A percentile compares a stretch with the other conserved stretches of the same genome.
phyloP scores from a whole-genome alignment of 1,140 invertebrate species.

The Macrosteles quadrilineatus region DNA sequence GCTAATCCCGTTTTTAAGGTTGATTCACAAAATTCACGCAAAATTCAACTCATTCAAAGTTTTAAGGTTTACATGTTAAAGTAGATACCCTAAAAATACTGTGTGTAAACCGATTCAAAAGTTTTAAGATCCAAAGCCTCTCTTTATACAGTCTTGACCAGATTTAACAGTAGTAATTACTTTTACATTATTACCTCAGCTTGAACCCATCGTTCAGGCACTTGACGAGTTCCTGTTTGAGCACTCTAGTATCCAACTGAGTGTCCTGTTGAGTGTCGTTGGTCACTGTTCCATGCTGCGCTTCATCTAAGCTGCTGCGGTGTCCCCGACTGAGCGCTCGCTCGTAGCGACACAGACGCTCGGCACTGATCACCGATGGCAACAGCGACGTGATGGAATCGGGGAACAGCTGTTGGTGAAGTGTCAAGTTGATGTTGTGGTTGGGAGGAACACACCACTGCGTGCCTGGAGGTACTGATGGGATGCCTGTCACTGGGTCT shows the following conservation, averaged over 20 bases:
- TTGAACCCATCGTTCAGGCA: constrained; percentile 55
- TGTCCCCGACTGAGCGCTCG: constrained; percentile 59
- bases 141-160: no score
- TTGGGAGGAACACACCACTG: constrained; percentile 38
- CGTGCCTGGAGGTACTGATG: constrained; percentile 44
- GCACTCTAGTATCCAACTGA: constrained; percentile 24
- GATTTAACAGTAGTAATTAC: no score
- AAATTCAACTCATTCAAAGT: no score
- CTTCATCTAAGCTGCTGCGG: constrained; percentile 44
- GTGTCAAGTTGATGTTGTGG: constrained; percentile 79
- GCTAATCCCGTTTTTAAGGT: no score
- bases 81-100: no score
- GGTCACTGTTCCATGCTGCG: not conserved
- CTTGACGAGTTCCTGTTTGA: constrained; percentile 48
- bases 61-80: no score
- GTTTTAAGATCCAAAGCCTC: no score
- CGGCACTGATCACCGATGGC: constrained; percentile 29
- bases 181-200: constrained; percentile 60
- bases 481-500: constrained; percentile 71
- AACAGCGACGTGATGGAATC: constrained; percentile 46
- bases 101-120: no score
- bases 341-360: constrained; percentile 57
- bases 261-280: not conserved
- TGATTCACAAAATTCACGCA: no score
- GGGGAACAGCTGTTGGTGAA: constrained; percentile 75